Conservation (phyloP, 2,888 invertebrate species). For the Agrypnus murinus region DNA sequence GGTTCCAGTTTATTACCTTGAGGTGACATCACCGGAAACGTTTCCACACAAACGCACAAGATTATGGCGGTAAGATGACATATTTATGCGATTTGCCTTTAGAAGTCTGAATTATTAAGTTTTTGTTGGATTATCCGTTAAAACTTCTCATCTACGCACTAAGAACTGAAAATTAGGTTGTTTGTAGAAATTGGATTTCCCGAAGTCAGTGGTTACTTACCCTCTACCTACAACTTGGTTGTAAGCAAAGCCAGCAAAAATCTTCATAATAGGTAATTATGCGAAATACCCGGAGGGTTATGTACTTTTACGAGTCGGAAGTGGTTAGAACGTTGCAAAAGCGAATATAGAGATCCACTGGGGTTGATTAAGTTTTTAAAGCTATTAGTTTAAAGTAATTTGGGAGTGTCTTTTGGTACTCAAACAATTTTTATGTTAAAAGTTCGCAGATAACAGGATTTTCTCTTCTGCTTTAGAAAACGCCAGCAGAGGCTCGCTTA, state of each 20-base stretch:
- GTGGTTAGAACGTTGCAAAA: conserved; percentile 23
- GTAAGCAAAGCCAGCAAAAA: conserved; percentile 2
- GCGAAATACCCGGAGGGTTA: conserved; percentile 6
- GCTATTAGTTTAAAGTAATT: conserved; percentile 26
- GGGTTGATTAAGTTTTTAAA: conserved; percentile 28
- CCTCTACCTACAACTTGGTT: no score
- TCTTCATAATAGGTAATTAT: conserved; percentile 18
- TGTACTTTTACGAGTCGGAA: conserved; percentile 13
- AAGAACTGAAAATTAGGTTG: not conserved
- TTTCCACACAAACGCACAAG: conserved; percentile 1
- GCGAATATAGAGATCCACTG: conserved; percentile 11
- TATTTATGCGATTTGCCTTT: conserved; percentile 12
- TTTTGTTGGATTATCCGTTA: no score
- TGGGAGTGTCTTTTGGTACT: conserved; percentile 8
- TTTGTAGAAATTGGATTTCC: conserved; percentile 2
- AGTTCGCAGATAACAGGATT: conserved; percentile 19
- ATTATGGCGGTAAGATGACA: conserved; percentile 6
- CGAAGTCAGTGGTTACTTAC: no score
- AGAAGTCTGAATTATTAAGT: not conserved
- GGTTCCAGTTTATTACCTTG: conserved; percentile 55
- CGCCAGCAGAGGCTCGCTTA: conserved; percentile 11
- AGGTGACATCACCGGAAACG: conserved; percentile 44
- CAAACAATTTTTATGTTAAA: conserved; percentile 15
- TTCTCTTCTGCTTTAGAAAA: conserved; percentile 6
- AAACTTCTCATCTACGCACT: not conserved